phyloP scores from a whole-genome alignment of 1,140 invertebrate species.

The Drosophila nikananu region DNA sequence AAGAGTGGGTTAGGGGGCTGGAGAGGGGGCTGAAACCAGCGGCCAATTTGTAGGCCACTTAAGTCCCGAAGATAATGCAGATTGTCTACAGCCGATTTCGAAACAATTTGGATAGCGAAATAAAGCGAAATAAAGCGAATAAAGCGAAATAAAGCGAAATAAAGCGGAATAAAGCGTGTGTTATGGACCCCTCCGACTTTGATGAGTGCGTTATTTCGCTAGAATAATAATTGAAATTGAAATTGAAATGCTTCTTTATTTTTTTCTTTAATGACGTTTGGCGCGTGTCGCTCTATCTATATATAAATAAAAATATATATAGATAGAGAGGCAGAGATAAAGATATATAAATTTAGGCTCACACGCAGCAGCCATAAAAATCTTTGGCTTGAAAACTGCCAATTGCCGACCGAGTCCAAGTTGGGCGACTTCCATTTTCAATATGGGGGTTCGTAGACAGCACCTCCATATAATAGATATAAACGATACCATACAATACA shows the following conservation, averaged over 20 bases:
- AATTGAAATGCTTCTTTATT: slow-evolving; percentile 20
- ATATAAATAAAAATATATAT: slow-evolving; percentile 7
- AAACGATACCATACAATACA: background rate
- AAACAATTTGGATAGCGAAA: slow-evolving; percentile 37
- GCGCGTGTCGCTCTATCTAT: slow-evolving; percentile 57
- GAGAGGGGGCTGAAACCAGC: background rate
- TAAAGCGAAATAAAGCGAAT: slow-evolving; percentile 18
- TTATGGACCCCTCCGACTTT: slow-evolving; percentile 37
- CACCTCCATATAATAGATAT: slow-evolving; percentile 10
- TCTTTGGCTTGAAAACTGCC: slow-evolving; percentile 59
- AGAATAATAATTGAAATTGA: slow-evolving; percentile 63
- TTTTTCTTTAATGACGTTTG: slow-evolving; percentile 52
- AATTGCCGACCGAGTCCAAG: slow-evolving; percentile 52
- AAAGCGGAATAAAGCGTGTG: slow-evolving; percentile 10
- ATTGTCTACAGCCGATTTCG: slow-evolving; percentile 42
- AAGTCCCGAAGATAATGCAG: slow-evolving; percentile 46
- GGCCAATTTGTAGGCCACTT: slow-evolving; percentile 50
- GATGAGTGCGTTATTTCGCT: slow-evolving; percentile 46
- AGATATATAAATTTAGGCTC: slow-evolving; percentile 32
- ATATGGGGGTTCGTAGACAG: background rate
- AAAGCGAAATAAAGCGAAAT: slow-evolving; percentile 15
- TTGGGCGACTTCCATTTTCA: slow-evolving; percentile 47
- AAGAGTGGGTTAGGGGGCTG: no score
- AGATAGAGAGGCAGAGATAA: background rate
- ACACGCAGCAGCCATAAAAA: slow-evolving; percentile 47